Base-by-base conservation (phyloP, 2,797 vertebrate species). In the Falco concolor region DNA sequence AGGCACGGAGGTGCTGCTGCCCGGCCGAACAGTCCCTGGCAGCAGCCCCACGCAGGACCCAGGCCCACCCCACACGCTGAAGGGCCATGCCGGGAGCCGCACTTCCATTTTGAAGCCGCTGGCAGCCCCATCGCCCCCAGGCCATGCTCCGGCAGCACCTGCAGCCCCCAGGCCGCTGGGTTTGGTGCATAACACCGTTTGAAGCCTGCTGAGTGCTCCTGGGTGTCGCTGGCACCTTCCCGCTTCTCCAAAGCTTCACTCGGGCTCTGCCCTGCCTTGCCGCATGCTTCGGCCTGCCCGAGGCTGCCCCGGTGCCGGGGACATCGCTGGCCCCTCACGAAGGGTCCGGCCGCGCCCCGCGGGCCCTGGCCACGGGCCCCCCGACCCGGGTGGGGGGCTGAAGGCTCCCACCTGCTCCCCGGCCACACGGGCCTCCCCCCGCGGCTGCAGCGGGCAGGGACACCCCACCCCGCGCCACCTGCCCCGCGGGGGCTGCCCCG, bases 161-260 rank as follows among this genome's bases (percentile, higher is more conserved):
- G 42, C 34, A 10, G 42, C 44, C 49, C 0, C 12, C 4, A 24
- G 32, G 16, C 28, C 12, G 10, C 1, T 24, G 44, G 1, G 1
- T 45, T 68, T 7, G n/a, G 36, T 2, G 22, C 2, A 1, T 36
- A 20, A 18, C 2, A 0, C 0, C 28, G 5, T 19, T 14, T 8
- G 1, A 8, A 28, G 13, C 40, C 17, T 8, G 14, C 47, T 3
- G 6, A 44, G 24, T 23, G 1, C 42, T 8, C 36, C 32, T 3
- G 38, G 45, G 1, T 2, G 8, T 5, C 12, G 8, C 50, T 2
- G 30, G 15, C 6, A 8, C 64, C 52, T 6, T 20, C 42, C 32
- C 10, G 0, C 4, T 8, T 9, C 45, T 36, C 22, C 73, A 14
- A 5, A 42, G 23, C 53, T 45, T 10, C 2, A 3, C 45, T 65